These are phyloP conservation scores for Chiloscyllium plagiosum DNA, from an alignment of 2,113 vertebrate genomes.

Conservation along the genomic window DNA sequence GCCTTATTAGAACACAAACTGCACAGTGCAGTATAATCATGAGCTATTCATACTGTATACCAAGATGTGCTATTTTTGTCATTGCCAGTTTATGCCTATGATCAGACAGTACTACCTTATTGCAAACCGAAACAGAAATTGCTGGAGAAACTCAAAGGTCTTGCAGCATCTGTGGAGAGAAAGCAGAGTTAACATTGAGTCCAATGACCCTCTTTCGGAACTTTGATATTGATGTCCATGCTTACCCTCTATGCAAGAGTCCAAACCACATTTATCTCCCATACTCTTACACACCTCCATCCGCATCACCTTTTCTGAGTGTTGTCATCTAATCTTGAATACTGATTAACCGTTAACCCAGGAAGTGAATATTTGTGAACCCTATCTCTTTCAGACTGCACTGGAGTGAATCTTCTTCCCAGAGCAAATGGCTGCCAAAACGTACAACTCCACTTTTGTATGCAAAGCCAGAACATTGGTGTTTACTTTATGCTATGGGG, in stretches of 20 bases:
- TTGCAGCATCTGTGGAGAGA: not conserved
- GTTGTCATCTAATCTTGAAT: not conserved
- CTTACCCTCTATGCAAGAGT: not conserved
- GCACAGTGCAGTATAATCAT: not conserved
- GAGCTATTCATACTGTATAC: not conserved
- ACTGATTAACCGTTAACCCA: not conserved
- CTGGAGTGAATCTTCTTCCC: not conserved
- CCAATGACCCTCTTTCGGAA: not conserved
- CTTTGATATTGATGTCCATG: not conserved
- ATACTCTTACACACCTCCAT: not conserved
- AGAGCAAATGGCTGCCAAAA: not conserved
- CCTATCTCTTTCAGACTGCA: not conserved
- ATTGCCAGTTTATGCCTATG: not conserved
- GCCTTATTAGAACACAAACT: not conserved
- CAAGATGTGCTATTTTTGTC: not conserved
- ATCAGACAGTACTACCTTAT: not conserved
- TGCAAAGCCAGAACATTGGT: not conserved
- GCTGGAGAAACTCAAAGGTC: not conserved
- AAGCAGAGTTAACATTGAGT: not conserved
- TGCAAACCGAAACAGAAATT: not conserved
- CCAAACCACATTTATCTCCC: not conserved
- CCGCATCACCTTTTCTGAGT: not conserved
- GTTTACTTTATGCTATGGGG: not conserved
- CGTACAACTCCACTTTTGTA: not conserved
- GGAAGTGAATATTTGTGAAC: not conserved